Evolutionary conservation across 2,888 invertebrate species (phyloP), one percentile per base, ranked within the genome.

Genomic region (Poecilus cupreus): DNA sequence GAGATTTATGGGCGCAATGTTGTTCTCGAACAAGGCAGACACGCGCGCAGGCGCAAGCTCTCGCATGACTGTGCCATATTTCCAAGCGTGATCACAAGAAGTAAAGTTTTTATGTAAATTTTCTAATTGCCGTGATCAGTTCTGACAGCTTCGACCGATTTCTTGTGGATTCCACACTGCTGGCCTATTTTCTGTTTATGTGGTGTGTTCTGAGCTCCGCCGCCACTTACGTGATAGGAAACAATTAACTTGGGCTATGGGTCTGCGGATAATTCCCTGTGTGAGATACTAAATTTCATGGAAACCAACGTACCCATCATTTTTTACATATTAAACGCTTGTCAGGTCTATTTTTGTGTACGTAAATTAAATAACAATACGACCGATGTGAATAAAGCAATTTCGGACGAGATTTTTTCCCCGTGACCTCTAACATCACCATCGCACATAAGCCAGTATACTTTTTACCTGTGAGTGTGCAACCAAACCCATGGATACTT

Each of bases 51-150:
- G 37, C 64, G 60, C 32, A 57, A 3, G 64, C 37, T 37, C 20
- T 78, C 32, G 81, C 81, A 81, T 81, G 81, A 81, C 75, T 74
- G 81, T 81, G 81, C 81, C 68, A 81, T 81, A 81, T 81, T 79
- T 46, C 46, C 46, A 46, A 46, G 24, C 32, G 20, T 60, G 81
- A 75, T 81, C 75, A 75, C 49, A 81, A 81, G 72, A 70, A 80
- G 54, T 68, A 43, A 60, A 74, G 60, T 81, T 81, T 81, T 81
- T 81, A 81, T 81, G 81, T 81, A 81, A 81, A 81, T 81, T 81
- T 81, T 81, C 81, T 81, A 81, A 74, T 75, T 81, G 81, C 81
- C 49, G 51, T 46, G 81, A 81, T 81, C 75, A 81, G 22, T 75
- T 75, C 64, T 81, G 81, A 81, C 81, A 81, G 75, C 75, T 81